Evolutionary conservation across 2,113 vertebrate species (phyloP).

Genomic region (Forbesichthys agassizii): DNA sequence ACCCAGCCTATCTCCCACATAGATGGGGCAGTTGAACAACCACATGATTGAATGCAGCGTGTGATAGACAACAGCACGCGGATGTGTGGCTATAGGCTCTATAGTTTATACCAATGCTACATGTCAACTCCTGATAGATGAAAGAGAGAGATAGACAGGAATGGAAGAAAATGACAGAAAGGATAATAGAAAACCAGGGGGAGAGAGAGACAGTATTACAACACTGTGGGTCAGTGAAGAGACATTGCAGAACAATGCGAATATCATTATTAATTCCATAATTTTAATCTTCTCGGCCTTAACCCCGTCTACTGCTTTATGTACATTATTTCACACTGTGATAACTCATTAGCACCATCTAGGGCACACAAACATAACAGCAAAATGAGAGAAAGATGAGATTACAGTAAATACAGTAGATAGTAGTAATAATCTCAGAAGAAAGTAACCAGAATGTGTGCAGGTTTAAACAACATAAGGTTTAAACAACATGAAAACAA

Average conservation of each 20-base stretch:
- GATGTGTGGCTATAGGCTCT: constrained; percentile 14
- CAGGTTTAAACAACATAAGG: no score
- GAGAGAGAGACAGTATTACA: not conserved
- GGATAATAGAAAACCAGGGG: not conserved
- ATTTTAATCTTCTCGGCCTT: not conserved
- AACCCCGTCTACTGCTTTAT: not conserved
- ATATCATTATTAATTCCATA: not conserved
- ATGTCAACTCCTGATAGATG: constrained; percentile 21
- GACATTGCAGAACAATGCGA: not conserved
- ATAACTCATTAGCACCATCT: constrained; percentile 53
- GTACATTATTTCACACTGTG: not conserved
- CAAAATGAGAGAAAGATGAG: not conserved
- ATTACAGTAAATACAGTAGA: no score
- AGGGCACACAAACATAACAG: constrained; percentile 18
- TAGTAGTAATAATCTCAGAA: no score
- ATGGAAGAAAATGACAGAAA: constrained; percentile 1
- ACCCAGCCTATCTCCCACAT: constrained; percentile 16
- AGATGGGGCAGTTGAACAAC: constrained; percentile 28
- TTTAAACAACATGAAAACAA: no score
- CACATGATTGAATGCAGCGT: constrained; percentile 20
- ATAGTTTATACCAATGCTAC: not conserved
- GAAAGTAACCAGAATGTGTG: no score
- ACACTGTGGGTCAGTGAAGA: not conserved
- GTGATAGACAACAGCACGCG: constrained; percentile 31
- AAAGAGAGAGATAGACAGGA: constrained; percentile 5